A percentile compares a stretch with the other conserved stretches of the same genome.
phyloP scores from a whole-genome alignment of 2,113 vertebrate species.

The Galemys pyrenaicus region DNA sequence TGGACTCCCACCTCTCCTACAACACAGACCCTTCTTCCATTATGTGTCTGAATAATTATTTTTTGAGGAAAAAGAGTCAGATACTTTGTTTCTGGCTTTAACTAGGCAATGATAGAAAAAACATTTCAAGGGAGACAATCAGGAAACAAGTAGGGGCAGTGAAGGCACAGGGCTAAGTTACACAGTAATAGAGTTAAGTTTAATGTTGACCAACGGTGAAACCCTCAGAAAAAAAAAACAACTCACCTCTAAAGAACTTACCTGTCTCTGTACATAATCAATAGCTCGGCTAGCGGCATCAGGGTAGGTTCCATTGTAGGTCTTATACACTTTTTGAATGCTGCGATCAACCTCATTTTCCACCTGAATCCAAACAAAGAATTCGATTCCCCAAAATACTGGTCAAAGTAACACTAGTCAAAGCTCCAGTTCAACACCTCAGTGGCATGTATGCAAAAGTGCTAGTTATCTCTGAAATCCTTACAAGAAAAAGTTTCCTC shows the following conservation, averaged over 20 bases:
- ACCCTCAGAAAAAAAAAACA: neutral
- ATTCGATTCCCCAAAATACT: constrained; percentile 13
- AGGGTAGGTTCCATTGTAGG: constrained; percentile 95
- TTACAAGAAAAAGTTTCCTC: neutral
- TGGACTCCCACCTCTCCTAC: neutral
- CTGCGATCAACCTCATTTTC: constrained; percentile 95
- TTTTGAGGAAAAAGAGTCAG: neutral
- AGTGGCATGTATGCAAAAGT: neutral
- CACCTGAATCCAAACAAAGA: constrained; percentile 87
- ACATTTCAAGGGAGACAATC: neutral
- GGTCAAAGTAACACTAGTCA: neutral
- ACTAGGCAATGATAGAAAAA: neutral
- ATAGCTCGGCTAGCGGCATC: constrained; percentile 97
- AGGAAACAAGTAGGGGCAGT: neutral
- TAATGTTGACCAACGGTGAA: neutral
- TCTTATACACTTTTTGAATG: constrained; percentile 95
- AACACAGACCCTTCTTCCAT: neutral
- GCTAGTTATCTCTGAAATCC: neutral
- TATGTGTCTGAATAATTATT: neutral
- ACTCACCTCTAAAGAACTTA: constrained; percentile 72
- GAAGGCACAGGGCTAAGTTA: neutral
- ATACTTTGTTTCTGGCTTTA: neutral
- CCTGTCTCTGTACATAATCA: constrained; percentile 98
- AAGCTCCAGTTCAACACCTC: neutral
- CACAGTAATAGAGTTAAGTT: neutral